A percentile compares a stretch with the other conserved stretches of the same genome.
Evolutionary conservation across 2,797 vertebrate species (phyloP).

Genomic region (Sebastes oblongus): DNA sequence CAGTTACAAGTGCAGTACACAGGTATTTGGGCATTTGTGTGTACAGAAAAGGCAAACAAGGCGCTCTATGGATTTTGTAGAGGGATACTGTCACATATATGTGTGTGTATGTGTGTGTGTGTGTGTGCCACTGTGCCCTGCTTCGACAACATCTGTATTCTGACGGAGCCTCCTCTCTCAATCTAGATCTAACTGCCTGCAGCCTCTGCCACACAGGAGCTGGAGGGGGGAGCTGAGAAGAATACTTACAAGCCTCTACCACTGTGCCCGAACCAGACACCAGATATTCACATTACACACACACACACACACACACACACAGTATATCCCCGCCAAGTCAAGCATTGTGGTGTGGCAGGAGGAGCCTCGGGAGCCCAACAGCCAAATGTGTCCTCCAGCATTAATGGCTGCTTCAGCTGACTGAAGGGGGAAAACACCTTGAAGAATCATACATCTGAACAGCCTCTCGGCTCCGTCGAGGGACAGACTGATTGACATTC

Average conservation of each 20-base stretch:
- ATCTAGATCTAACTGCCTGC: conserved; percentile 80
- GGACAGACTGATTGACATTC: conserved; percentile 73
- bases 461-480: conserved; percentile 56
- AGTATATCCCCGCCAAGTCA: conserved; percentile 67
- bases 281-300: conserved; percentile 13
- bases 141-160: conserved; percentile 78
- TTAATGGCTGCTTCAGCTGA: conserved; percentile 73
- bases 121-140: conserved; percentile 20
- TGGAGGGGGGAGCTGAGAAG: conserved; percentile 77
- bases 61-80: conserved; percentile 39
- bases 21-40: conserved; percentile 33
- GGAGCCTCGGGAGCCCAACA: conserved; percentile 70
- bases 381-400: conserved; percentile 79
- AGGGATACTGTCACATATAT: conserved; percentile 21
- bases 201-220: conserved; percentile 79
- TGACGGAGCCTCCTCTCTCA: conserved; percentile 74
- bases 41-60: conserved; percentile 49
- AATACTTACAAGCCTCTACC: conserved; percentile 76
- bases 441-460: conserved; percentile 73
- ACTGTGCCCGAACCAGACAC: conserved; percentile 53
- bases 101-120: conserved; percentile 14
- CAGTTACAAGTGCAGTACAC: conserved; percentile 4
- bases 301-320: conserved; percentile 13
- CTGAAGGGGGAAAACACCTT: conserved; percentile 78
- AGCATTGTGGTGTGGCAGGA: conserved; percentile 70